phyloP scores from a whole-genome alignment of 2,888 invertebrate species.

The Drosophila pseudotalamancana region DNA sequence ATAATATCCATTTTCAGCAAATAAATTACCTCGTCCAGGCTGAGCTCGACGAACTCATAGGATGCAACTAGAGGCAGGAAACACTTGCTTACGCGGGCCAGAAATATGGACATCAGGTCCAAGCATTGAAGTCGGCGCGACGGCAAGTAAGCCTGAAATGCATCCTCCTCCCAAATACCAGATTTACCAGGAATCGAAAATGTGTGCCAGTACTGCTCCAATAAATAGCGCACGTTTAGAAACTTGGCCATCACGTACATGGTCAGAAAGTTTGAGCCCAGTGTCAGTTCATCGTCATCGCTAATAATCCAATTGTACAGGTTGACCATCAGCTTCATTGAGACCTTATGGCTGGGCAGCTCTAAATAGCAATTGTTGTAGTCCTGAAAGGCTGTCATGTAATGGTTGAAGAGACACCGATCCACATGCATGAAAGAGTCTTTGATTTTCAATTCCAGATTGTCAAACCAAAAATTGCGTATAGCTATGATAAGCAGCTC shows the following conservation, averaged over 20 bases:
- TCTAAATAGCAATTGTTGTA: neutral
- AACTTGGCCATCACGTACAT: constrained; percentile 17
- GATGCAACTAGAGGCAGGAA: constrained; percentile 43
- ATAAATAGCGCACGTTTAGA: constrained; percentile 3
- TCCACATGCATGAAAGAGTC: constrained; percentile 17
- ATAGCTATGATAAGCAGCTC: constrained; percentile 1
- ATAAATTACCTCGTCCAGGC: constrained; percentile 12
- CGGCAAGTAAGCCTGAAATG: constrained; percentile 12
- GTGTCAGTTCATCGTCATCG: neutral
- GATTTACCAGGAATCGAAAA: neutral
- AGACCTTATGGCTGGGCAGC: constrained; percentile 19
- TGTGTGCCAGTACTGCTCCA: constrained; percentile 25
- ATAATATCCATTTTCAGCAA: constrained; percentile 23
- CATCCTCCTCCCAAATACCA: constrained; percentile 25
- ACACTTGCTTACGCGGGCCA: constrained; percentile 7
- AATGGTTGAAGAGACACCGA: constrained; percentile 29
- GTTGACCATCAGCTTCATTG: neutral
- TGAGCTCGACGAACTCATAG: constrained; percentile 15
- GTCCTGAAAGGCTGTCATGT: neutral
- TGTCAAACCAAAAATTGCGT: constrained; percentile 21
- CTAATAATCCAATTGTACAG: constrained; percentile 45
- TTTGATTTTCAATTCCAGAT: constrained; percentile 39
- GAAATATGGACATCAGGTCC: constrained; percentile 33
- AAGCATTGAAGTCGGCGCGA: neutral
- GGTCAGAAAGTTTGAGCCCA: neutral